Conservation (phyloP, 2,113 vertebrate species). For the Corvus hawaiiensis region DNA sequence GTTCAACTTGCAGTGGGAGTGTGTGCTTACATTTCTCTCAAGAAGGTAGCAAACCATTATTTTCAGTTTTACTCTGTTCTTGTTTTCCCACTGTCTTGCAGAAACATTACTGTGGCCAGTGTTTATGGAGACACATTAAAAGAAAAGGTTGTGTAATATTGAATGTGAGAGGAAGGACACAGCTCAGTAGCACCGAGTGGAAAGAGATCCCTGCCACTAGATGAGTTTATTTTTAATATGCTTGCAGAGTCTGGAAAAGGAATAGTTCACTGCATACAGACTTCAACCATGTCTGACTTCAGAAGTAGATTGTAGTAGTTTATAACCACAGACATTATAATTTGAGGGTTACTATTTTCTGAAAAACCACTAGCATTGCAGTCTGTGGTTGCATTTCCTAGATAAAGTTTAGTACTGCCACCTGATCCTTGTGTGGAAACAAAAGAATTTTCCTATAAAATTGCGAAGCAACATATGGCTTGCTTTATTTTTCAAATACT, state of each 20-base stretch:
- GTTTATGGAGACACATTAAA: background rate
- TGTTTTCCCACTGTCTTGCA: background rate
- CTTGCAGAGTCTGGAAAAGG: slow-evolving; percentile 4
- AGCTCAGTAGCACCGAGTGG: background rate
- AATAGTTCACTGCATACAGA: background rate
- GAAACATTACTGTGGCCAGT: background rate
- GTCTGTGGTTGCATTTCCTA: slow-evolving; percentile 63
- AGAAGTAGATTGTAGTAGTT: slow-evolving; percentile 30
- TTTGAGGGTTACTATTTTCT: slow-evolving; percentile 61
- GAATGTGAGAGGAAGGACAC: background rate
- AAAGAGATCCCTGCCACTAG: background rate
- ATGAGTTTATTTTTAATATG: slow-evolving; percentile 39
- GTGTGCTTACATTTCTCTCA: background rate
- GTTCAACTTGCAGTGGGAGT: background rate
- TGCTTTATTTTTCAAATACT: background rate
- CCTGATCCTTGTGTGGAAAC: slow-evolving; percentile 56
- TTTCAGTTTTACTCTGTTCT: background rate
- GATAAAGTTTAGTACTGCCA: slow-evolving; percentile 55
- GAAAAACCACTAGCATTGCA: slow-evolving; percentile 44
- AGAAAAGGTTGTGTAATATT: background rate
- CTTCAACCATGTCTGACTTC: slow-evolving; percentile 36
- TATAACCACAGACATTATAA: slow-evolving; percentile 63
- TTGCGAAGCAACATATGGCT: background rate
- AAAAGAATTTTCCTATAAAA: slow-evolving; percentile 43
- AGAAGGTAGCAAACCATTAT: background rate